Evolutionary conservation across 53 echinoderm and acorn worm genomes (phyloP).

Genomic region (Zoroaster sp.): DNA sequence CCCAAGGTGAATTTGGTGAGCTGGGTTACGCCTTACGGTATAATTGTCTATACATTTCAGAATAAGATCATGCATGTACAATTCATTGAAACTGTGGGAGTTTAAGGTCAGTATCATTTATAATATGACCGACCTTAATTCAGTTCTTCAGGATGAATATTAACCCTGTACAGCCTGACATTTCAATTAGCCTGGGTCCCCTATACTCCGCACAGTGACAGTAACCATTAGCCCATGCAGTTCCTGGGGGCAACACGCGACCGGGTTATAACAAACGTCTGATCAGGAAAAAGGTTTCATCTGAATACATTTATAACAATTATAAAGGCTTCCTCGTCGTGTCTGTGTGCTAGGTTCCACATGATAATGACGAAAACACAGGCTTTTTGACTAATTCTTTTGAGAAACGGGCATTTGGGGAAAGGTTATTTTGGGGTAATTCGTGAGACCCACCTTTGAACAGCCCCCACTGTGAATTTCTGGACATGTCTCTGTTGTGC

Average conservation of each 20-base stretch:
- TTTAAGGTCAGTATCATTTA: no score
- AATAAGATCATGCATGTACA: no score
- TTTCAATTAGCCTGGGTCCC: background rate
- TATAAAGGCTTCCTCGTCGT: background rate
- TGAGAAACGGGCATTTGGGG: background rate
- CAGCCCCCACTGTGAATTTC: background rate
- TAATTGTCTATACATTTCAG: no score
- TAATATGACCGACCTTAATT: no score
- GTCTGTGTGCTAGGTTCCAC: background rate
- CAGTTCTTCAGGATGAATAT: no score
- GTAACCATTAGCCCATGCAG: background rate
- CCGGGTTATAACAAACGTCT: background rate
- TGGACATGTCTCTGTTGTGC: slow-evolving; percentile 52
- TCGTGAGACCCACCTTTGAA: slow-evolving; percentile 34
- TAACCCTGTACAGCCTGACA: background rate
- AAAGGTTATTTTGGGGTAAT: background rate
- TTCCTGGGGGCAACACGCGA: slow-evolving; percentile 50
- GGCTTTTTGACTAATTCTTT: background rate
- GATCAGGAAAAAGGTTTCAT: background rate
- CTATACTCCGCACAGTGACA: background rate
- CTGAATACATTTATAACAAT: background rate
- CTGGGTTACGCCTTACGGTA: no score
- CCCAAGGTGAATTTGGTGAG: no score
- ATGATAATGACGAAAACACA: no score
- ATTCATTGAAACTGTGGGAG: no score